Evolutionary conservation across 2,888 invertebrate genomes (phyloP), one percentile per base, ranked within the genome.

Genomic region (Antitype chi): DNA sequence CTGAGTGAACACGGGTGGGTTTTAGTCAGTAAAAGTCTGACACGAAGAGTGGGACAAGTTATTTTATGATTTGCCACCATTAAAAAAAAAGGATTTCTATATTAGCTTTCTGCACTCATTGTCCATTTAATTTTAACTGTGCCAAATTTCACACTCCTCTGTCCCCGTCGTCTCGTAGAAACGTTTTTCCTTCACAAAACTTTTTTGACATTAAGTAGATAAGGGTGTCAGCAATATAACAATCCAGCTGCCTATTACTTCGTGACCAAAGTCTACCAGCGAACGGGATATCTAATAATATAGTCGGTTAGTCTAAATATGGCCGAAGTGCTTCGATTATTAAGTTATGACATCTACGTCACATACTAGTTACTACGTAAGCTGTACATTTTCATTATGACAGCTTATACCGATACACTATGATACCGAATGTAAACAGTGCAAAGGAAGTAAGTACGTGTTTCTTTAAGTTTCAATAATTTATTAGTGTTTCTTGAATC

Each of bases 381-480:
- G 47, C 32, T 63, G n/a, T 67, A 62, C 76, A 70, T 71, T 81
- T 81, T 76, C 23, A 59, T 47, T 59, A 74, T 59, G 81, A 63
- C 72, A 77, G 59, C 52, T 64, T 71, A 84, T 62, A 70, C 72
- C 68, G 55, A 77, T 63, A 38, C 47, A 73, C 70, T 69, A 78
- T 55, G 69, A 53, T n/a, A 57, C 23, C 69, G 9, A 74, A 73
- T 28, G 62, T 79, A 78, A 87, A 81, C 74, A 68, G 17, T 49
- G 28, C 15, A 69, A 17, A 76, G 74, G 76, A 78, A 76, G 70
- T 70, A 79, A 74, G 70, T 70, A 67, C 23, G 63, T 62, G 68
- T 81, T 73, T 63, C 25, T 75, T 82, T 83, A 53, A 76, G 25
- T 78, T 74, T 60, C 67, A 49, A 78, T 77, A 57, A 78, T 72